A percentile compares a stretch with the other conserved stretches of the same genome.
phyloP scores from a whole-genome alignment of 2,113 vertebrate genomes.

The Orthochromis malagaraziensis region DNA sequence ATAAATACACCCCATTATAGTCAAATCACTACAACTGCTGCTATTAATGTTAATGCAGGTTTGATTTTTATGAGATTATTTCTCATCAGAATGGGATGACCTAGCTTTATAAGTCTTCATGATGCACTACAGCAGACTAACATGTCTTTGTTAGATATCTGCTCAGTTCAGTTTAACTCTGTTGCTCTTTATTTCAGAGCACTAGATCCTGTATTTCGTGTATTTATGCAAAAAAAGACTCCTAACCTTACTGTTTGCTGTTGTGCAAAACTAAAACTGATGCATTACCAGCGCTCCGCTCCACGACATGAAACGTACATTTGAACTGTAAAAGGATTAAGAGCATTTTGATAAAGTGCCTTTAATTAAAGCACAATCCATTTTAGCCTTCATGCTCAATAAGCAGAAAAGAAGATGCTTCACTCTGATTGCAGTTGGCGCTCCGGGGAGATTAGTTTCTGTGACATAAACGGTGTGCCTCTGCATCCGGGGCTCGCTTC shows the following conservation, averaged over 20 bases:
- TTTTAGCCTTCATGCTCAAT: background rate
- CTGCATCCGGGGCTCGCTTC: conserved; percentile 29
- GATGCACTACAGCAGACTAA: background rate
- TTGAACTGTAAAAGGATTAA: background rate
- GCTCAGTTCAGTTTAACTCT: background rate
- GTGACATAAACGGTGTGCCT: conserved; percentile 23
- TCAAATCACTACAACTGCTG: background rate
- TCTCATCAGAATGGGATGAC: background rate
- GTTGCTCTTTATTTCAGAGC: background rate
- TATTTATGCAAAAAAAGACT: background rate
- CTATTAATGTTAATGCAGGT: conserved; percentile 14
- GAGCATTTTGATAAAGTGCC: background rate
- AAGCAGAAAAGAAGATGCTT: background rate
- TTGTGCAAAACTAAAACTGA: background rate
- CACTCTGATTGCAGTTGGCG: background rate
- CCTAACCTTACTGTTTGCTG: background rate
- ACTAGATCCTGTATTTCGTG: background rate
- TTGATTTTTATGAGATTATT: background rate
- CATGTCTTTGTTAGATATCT: background rate
- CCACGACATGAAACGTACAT: background rate
- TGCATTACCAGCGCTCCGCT: background rate
- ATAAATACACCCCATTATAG: conserved; percentile 17
- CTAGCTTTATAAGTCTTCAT: conserved; percentile 2
- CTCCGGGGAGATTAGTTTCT: conserved; percentile 11
- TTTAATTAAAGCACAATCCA: background rate